Evolutionary conservation across 2,113 vertebrate genomes (phyloP).

Genomic region (Haemorhous mexicanus): DNA sequence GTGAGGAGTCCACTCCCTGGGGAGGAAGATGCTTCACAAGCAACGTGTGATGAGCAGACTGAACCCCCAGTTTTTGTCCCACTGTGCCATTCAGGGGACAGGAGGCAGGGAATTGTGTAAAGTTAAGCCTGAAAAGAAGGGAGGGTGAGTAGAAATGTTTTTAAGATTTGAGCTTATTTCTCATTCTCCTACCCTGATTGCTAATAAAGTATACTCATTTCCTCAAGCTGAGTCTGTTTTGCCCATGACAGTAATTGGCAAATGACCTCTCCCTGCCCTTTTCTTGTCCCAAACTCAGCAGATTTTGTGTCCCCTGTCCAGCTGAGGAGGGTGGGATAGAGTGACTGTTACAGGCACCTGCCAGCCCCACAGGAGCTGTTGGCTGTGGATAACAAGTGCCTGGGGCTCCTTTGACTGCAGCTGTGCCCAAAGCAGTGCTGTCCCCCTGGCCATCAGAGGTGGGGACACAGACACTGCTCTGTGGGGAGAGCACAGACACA

Average conservation of each 20-base stretch:
- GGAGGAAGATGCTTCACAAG: not conserved
- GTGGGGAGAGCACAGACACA: not conserved
- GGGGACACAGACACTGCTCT: not conserved
- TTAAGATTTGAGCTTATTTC: not conserved
- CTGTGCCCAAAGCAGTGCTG: not conserved
- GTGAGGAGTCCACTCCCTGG: not conserved
- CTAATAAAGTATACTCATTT: not conserved
- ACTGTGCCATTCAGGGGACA: not conserved
- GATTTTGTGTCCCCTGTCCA: not conserved
- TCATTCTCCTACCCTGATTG: not conserved
- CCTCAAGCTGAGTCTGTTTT: not conserved
- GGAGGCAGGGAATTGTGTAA: not conserved
- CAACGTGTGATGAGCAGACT: not conserved
- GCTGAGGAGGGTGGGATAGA: not conserved
- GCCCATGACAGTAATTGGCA: not conserved
- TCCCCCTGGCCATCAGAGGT: not conserved
- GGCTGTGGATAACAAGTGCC: not conserved
- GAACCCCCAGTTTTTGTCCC: not conserved
- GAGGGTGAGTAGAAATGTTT: not conserved
- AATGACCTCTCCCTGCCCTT: not conserved
- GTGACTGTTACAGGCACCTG: not conserved
- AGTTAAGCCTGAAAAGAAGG: not conserved
- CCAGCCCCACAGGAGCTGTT: not conserved
- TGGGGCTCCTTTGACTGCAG: not conserved
- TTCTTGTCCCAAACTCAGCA: not conserved